These are phyloP conservation scores for Sylvia atricapilla DNA, from an alignment of 2,113 vertebrate genomes.

Conservation along the genomic window DNA sequence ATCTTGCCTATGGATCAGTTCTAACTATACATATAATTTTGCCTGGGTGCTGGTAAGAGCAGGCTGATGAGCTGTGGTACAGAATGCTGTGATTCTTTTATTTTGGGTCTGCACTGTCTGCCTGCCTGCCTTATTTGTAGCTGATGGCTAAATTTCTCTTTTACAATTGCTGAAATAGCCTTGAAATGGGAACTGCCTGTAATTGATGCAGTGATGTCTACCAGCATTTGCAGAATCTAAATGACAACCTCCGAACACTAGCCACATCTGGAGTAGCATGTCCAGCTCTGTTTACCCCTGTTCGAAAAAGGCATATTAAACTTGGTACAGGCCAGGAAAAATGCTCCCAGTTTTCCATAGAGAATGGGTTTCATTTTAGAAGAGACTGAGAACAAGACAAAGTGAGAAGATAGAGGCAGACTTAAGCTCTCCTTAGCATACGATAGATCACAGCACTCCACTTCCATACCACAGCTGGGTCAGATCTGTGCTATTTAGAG, in stretches of 20 bases:
- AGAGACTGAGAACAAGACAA: background rate
- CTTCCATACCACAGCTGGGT: background rate
- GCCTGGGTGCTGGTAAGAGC: background rate
- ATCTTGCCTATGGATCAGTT: background rate
- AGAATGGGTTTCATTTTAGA: background rate
- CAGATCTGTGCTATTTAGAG: background rate
- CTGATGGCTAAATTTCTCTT: constrained; percentile 42
- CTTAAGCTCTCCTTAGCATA: background rate
- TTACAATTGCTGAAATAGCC: constrained; percentile 33
- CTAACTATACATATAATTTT: background rate
- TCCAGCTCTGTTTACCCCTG: background rate
- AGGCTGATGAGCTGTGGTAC: background rate
- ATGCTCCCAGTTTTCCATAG: background rate
- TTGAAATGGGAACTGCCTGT: constrained; percentile 27
- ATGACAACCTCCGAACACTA: constrained; percentile 12
- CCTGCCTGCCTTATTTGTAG: background rate
- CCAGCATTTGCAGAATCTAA: constrained; percentile 39
- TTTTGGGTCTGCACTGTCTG: background rate
- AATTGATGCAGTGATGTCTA: constrained; percentile 22
- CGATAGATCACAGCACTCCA: background rate
- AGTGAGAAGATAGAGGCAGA: background rate
- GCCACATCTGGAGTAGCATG: background rate
- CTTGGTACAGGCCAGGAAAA: background rate
- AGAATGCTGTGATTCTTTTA: background rate
- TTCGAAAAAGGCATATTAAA: background rate